phyloP scores from a whole-genome alignment of 1,140 invertebrate genomes.

The Arion vulgaris region DNA sequence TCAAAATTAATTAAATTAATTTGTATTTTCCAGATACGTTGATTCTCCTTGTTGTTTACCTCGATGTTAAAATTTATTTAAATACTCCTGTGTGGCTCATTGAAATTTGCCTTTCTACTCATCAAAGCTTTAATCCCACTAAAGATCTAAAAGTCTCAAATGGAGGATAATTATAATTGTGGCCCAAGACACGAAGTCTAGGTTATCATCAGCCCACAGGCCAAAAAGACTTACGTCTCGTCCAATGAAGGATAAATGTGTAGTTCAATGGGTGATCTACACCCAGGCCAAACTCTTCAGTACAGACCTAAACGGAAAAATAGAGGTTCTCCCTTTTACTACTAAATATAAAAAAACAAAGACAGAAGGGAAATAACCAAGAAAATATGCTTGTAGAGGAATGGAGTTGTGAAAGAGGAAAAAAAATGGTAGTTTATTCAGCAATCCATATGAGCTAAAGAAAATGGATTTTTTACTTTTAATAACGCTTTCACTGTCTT shows the following conservation, averaged over 20 bases:
- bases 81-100: too few relatives aligned
- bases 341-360: not conserved
- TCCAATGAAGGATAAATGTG: constrained; percentile 21
- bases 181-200: not conserved
- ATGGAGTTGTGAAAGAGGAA: not conserved
- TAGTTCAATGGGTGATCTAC: constrained; percentile 6
- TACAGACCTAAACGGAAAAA: not conserved
- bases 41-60: too few relatives aligned
- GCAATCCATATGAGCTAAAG: not conserved
- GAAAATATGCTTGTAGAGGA: not conserved
- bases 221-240: not conserved
- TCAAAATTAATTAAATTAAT: too few relatives aligned
- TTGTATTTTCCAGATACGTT: too few relatives aligned
- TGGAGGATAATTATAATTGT: constrained; percentile 26
- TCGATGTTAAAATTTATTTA: too few relatives aligned
- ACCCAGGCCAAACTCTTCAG: constrained; percentile 16
- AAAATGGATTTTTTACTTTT: not conserved
- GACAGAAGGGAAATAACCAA: constrained; percentile 20
- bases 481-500: constrained; percentile 31
- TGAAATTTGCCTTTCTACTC: too few relatives aligned
- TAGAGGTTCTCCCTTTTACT: not conserved
- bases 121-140: not conserved
- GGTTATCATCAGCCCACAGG: not conserved
- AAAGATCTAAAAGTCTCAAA: constrained; percentile 6
- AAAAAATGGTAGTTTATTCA: too few relatives aligned